Evolutionary conservation across 2,113 vertebrate species (phyloP).

Genomic region (Emydocephalus ijimae): DNA sequence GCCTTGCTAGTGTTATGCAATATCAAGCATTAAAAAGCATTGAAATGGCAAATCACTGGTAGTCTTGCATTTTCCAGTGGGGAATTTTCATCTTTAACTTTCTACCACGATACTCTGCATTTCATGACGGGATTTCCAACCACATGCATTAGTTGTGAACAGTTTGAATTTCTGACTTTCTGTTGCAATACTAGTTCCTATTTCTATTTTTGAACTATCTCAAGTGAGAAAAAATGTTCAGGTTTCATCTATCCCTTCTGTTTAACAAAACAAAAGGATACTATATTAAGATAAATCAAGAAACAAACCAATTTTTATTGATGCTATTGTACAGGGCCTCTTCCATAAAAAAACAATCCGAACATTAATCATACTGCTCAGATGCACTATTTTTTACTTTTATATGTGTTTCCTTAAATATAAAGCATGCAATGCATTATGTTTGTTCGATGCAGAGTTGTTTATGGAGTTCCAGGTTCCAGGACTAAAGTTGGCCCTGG

Average conservation of each 20-base stretch:
- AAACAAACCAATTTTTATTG: neutral
- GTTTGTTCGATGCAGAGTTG: neutral
- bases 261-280: neutral
- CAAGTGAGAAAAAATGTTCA: neutral
- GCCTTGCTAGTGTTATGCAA: neutral
- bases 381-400: neutral
- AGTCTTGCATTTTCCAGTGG: neutral
- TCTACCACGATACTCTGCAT: neutral
- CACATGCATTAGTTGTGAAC: neutral
- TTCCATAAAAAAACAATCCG: neutral
- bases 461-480: neutral
- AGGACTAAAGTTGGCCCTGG: no score
- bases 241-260: neutral
- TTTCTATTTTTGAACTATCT: slow-evolving; percentile 7
- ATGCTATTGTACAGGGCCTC: neutral
- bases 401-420: neutral
- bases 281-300: neutral
- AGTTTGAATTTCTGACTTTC: neutral
- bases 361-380: neutral
- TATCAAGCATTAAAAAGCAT: neutral
- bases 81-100: neutral
- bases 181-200: neutral
- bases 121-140: neutral
- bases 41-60: neutral
- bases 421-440: neutral